Percentiles rank a stretch among this genome's conserved stretches.
Evolutionary conservation across 2,797 vertebrate genomes (phyloP).

Genomic region (Dermochelys coriacea): DNA sequence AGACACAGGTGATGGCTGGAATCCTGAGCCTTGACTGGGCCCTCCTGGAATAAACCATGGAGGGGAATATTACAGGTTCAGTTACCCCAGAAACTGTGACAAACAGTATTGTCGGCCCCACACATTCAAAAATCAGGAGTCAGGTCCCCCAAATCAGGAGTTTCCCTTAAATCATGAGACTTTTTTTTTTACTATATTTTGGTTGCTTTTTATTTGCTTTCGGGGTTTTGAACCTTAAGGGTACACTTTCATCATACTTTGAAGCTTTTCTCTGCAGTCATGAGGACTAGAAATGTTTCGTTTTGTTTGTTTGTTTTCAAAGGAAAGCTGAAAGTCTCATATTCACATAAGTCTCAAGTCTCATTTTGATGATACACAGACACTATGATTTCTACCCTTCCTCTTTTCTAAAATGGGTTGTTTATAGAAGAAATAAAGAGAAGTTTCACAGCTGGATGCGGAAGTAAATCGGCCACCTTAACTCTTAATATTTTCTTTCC

Average conservation of each 20-base stretch:
- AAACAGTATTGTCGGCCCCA: not conserved
- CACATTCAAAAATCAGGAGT: not conserved
- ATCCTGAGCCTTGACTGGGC: not conserved
- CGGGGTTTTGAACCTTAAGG: not conserved
- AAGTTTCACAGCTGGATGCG: not conserved
- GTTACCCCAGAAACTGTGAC: not conserved
- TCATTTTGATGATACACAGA: not conserved
- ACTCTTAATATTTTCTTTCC: slow-evolving; percentile 15
- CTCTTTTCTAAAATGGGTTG: not conserved
- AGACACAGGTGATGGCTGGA: not conserved
- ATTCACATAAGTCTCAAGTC: not conserved
- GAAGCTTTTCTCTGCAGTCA: not conserved
- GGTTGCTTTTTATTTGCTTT: not conserved
- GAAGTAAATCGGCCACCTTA: not conserved
- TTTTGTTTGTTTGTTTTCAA: not conserved
- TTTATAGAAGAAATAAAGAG: slow-evolving; percentile 10
- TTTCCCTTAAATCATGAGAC: not conserved
- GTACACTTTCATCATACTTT: not conserved
- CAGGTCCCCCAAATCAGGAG: not conserved
- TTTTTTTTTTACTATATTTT: not conserved
- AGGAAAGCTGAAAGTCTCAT: not conserved
- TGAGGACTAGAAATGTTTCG: not conserved
- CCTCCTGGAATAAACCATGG: not conserved
- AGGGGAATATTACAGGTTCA: not conserved
- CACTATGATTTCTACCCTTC: not conserved